phyloP scores from a whole-genome alignment of 2,797 vertebrate species.

The Leucoraja ocellata region DNA sequence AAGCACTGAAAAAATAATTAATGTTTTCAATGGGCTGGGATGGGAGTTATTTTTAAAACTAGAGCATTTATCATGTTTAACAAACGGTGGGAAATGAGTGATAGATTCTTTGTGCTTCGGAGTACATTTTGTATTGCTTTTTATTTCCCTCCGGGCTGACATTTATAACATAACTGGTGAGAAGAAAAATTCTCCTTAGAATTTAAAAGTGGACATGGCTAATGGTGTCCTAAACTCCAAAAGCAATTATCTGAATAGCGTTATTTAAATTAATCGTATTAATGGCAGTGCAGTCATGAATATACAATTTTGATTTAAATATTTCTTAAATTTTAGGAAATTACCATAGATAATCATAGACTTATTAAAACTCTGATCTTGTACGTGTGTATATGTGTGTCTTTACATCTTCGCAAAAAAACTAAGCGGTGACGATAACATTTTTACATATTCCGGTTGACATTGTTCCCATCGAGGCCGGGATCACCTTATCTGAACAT shows the following conservation, averaged over 20 bases:
- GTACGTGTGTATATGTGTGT: too few species aligned
- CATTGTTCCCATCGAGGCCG: too few species aligned
- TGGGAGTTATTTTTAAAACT: background rate
- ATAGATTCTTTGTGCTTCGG: background rate
- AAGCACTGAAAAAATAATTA: background rate
- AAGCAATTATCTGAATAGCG: background rate
- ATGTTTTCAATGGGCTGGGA: background rate
- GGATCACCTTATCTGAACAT: too few species aligned
- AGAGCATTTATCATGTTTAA: background rate
- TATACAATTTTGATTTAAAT: background rate
- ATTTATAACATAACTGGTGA: background rate
- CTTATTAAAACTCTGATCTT: too few species aligned
- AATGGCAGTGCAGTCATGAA: background rate
- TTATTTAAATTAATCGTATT: background rate
- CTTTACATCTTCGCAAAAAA: too few species aligned
- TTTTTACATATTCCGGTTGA: too few species aligned
- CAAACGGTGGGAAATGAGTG: too few species aligned
- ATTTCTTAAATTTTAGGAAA: background rate
- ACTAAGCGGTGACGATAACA: too few species aligned
- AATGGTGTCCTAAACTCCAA: background rate
- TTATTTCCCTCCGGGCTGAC: background rate
- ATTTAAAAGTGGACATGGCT: background rate
- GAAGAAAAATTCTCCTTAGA: background rate
- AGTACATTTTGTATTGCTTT: background rate
- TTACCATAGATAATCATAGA: background rate